Evolutionary conservation across 1,140 invertebrate species (phyloP).

Genomic region (Parasteatoda tepidariorum): DNA sequence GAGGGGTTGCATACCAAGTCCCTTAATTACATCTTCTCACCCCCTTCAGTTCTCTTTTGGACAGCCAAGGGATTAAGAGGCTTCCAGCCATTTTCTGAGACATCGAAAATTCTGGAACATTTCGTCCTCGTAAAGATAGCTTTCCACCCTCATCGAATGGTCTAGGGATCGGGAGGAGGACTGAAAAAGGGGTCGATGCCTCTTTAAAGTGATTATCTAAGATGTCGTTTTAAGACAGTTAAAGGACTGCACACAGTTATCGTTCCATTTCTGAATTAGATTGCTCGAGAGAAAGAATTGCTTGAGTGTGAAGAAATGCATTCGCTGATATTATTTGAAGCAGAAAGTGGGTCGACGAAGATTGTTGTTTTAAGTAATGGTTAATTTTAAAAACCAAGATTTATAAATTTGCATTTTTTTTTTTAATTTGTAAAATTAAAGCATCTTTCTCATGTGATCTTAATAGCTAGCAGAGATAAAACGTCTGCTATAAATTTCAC

Average conservation of each 20-base stretch:
- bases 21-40: constrained; percentile 20
- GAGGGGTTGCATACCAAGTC: background rate
- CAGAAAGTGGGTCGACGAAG: no score
- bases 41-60: background rate
- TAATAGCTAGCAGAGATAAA: no score
- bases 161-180: background rate
- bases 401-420: no score
- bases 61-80: constrained; percentile 28
- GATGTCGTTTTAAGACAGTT: constrained; percentile 39
- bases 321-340: no score
- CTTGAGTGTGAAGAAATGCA: background rate
- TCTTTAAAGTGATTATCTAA: constrained; percentile 32
- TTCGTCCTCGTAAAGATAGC: background rate
- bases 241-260: background rate
- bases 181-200: background rate
- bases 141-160: no score
- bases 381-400: no score
- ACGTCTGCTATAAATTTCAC: no score
- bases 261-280: background rate
- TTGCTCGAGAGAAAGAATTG: background rate
- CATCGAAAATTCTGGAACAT: background rate
- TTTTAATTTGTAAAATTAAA: no score
- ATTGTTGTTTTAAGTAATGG: no score
- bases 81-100: background rate
- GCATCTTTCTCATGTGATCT: no score